Conservation (phyloP, 1,140 invertebrate genomes). For the Drosophila nigrodunni region DNA sequence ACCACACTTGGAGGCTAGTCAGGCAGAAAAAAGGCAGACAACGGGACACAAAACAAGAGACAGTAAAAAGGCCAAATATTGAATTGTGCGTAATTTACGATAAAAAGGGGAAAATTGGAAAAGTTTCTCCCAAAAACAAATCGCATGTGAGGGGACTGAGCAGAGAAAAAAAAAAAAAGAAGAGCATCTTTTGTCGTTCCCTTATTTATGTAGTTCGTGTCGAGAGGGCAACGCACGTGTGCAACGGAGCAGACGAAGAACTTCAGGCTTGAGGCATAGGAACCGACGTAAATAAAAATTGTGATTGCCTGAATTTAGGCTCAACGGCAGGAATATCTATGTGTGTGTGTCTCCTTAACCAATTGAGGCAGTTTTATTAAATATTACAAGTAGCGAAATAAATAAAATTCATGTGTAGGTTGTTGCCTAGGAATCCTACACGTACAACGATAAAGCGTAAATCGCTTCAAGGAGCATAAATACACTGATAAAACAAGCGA, state of each 20-base stretch:
- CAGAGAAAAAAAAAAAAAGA: no score
- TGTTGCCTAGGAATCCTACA: constrained; percentile 37
- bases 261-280: constrained; percentile 8
- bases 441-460: constrained; percentile 16
- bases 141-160: constrained; percentile 29
- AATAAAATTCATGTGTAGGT: constrained; percentile 52
- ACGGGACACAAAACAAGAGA: constrained; percentile 58
- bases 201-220: constrained; percentile 81
- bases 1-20: constrained; percentile 55
- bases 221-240: constrained; percentile 64
- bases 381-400: constrained; percentile 71
- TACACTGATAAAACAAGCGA: background rate
- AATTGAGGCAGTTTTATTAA: constrained; percentile 69
- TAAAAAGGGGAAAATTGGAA: constrained; percentile 84
- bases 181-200: constrained; percentile 48
- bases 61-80: constrained; percentile 83
- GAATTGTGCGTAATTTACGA: constrained; percentile 84
- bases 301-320: constrained; percentile 72
- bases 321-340: constrained; percentile 11
- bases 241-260: constrained; percentile 1
- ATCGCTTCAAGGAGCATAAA: constrained; percentile 19
- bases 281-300: constrained; percentile 72
- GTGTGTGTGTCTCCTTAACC: constrained; percentile 26
- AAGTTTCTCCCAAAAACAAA: constrained; percentile 60
- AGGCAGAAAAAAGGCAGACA: constrained; percentile 80